Evolutionary conservation across 1,140 invertebrate species (phyloP).

Genomic region (Holcopasites calliopsidis): DNA sequence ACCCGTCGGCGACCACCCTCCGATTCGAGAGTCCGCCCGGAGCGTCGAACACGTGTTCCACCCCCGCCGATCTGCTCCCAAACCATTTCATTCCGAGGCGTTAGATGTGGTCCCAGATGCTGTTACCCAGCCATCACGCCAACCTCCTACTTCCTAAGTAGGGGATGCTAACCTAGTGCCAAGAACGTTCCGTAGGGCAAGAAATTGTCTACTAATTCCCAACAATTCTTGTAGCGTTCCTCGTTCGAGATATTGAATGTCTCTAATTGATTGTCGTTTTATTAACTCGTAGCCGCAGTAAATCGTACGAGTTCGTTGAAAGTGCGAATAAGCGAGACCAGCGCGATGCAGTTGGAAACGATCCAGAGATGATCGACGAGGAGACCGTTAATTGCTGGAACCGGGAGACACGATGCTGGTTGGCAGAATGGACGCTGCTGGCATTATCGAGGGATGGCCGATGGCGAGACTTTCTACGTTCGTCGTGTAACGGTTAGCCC

Average conservation of each 20-base stretch:
- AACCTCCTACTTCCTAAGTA: constrained; percentile 56
- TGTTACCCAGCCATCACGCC: constrained; percentile 66
- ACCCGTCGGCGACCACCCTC: constrained; percentile 50
- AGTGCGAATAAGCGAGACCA: not conserved
- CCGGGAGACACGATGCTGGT: not conserved
- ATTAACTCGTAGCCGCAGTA: too few species aligned
- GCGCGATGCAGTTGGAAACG: constrained; percentile 19
- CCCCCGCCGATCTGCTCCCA: constrained; percentile 75
- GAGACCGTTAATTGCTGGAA: constrained; percentile 36
- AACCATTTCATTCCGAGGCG: constrained; percentile 58
- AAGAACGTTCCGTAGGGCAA: not conserved
- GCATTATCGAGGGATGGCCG: constrained; percentile 53
- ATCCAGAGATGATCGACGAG: constrained; percentile 26
- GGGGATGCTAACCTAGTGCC: constrained; percentile 42
- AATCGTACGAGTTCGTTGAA: too few species aligned
- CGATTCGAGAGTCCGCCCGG: constrained; percentile 62
- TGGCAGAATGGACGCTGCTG: not conserved
- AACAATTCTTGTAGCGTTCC: too few species aligned
- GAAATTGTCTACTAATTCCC: not conserved
- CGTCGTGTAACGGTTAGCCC: constrained; percentile 62
- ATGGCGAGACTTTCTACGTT: constrained; percentile 71
- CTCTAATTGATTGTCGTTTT: not conserved
- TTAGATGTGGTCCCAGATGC: constrained; percentile 76
- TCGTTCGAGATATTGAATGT: not conserved
- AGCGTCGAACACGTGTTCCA: constrained; percentile 78